These are phyloP conservation scores for Syrphus vitripennis DNA, from an alignment of 2,888 invertebrate species.

Conservation along the genomic window DNA sequence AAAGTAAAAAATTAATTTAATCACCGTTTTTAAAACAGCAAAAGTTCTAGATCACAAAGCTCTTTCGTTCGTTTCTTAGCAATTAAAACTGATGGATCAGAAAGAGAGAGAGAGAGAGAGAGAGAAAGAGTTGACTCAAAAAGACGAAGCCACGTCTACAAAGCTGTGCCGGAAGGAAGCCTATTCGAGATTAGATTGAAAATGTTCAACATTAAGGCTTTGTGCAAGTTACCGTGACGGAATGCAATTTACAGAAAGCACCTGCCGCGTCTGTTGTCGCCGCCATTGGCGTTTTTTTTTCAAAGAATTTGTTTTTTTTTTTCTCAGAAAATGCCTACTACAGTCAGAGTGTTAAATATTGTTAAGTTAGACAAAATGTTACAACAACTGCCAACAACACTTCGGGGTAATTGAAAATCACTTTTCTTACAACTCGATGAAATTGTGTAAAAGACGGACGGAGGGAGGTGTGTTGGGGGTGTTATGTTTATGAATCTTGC, in stretches of 20 bases:
- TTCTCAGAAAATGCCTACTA: neutral
- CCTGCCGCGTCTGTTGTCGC: neutral
- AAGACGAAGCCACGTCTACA: neutral
- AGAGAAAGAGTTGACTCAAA: neutral
- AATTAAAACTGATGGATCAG: constrained; percentile 29
- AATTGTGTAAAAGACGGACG: neutral
- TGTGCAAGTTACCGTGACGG: constrained; percentile 38
- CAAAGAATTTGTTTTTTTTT: neutral
- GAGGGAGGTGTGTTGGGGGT: neutral
- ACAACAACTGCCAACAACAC: constrained; percentile 24
- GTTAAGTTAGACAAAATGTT: constrained; percentile 60
- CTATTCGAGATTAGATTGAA: constrained; percentile 53
- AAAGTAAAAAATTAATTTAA: constrained; percentile 59
- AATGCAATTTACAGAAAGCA: constrained; percentile 43
- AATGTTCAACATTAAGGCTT: constrained; percentile 1
- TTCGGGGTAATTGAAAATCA: constrained; percentile 49
- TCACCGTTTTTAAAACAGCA: constrained; percentile 29
- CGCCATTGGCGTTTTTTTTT: neutral
- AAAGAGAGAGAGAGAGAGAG: too few species aligned
- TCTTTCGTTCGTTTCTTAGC: neutral
- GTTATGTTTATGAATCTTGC: neutral
- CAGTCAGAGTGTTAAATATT: constrained; percentile 26
- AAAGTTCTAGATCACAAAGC: constrained; percentile 18
- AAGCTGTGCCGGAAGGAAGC: constrained; percentile 47
- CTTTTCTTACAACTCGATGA: constrained; percentile 22